A percentile compares a stretch with the other conserved stretches of the same genome.
phyloP scores from a whole-genome alignment of 2,797 vertebrate species.

The Spinibarbus caldwelli region DNA sequence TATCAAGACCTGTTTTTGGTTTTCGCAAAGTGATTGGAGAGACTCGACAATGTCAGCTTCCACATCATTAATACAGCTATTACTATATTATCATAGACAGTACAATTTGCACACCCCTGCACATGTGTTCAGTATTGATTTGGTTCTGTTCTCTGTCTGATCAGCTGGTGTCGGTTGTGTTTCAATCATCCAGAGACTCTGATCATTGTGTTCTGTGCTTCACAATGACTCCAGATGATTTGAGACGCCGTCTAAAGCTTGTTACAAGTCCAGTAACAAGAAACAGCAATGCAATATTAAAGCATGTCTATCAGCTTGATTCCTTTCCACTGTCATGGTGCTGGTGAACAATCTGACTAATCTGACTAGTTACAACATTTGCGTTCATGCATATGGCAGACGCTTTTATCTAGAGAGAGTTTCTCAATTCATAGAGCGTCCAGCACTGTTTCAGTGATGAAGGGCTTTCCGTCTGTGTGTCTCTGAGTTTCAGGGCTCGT shows the following conservation, averaged over 20 bases:
- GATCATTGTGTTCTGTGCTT: neutral
- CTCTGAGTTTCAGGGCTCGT: neutral
- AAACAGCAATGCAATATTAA: neutral
- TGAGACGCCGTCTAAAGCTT: neutral
- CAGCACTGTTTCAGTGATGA: neutral
- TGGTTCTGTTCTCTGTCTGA: neutral
- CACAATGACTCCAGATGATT: neutral
- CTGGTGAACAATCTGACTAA: neutral
- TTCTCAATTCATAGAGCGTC: neutral
- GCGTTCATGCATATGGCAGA: neutral
- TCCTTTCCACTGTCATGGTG: neutral
- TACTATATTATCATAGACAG: rapidly evolving
- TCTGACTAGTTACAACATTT: neutral
- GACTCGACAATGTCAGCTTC: neutral
- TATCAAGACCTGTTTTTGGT: neutral
- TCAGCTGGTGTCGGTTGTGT: neutral
- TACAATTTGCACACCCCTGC: neutral
- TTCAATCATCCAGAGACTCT: neutral
- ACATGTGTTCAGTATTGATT: neutral
- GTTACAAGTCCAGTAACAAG: neutral
- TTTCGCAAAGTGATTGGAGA: neutral
- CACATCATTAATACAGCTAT: neutral
- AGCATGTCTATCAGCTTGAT: neutral
- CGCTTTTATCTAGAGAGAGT: neutral
- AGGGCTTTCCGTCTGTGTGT: neutral